phyloP scores from a whole-genome alignment of 2,113 vertebrate species.

The Nothocercus nigrocapillus region DNA sequence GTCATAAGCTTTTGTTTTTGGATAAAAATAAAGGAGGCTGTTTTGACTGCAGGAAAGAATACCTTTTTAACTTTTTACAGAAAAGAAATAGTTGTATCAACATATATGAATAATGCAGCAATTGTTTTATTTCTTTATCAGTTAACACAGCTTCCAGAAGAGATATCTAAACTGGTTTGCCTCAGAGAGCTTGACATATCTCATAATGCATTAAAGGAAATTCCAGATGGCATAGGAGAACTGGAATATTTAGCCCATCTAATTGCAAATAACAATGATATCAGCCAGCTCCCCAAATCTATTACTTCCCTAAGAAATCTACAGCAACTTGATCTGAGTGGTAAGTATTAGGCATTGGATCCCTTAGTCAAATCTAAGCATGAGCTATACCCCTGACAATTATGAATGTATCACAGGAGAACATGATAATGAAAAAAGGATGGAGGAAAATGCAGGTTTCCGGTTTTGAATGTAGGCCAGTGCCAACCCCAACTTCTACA shows the following conservation, averaged over 20 bases:
- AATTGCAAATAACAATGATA: constrained; percentile 58
- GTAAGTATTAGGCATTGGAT: constrained; percentile 41
- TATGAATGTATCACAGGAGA: background rate
- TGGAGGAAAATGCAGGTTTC: background rate
- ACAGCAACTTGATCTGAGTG: constrained; percentile 56
- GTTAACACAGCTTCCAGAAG: constrained; percentile 71
- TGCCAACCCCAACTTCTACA: background rate
- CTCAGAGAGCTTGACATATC: constrained; percentile 73
- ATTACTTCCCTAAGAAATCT: constrained; percentile 58
- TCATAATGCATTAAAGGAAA: constrained; percentile 64
- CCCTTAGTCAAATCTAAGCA: background rate
- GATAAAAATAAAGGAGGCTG: background rate
- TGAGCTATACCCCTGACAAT: background rate
- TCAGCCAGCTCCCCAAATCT: constrained; percentile 56
- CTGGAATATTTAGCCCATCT: constrained; percentile 56
- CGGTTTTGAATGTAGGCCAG: background rate
- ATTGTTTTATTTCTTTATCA: constrained; percentile 41
- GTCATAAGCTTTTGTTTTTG: background rate
- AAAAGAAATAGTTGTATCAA: background rate
- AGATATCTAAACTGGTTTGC: constrained; percentile 57
- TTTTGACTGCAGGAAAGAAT: background rate
- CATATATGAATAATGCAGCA: background rate
- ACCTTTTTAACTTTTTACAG: background rate
- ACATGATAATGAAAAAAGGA: background rate
- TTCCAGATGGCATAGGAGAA: constrained; percentile 66